Evolutionary conservation across 2,113 vertebrate genomes (phyloP).

Genomic region (Chionomys nivalis): DNA sequence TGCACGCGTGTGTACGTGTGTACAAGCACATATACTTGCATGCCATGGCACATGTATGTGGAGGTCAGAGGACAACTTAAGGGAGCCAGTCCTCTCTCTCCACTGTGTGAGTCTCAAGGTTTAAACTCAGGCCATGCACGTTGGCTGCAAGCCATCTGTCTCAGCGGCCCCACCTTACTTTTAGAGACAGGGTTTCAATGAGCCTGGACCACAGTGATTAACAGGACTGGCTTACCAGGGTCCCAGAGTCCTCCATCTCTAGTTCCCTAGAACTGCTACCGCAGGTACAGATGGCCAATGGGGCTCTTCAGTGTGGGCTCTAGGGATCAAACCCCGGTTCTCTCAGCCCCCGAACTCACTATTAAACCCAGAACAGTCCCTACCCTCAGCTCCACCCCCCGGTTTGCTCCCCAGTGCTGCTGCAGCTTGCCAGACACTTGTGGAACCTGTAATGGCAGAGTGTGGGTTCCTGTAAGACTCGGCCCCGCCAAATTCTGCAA

Average conservation of each 20-base stretch:
- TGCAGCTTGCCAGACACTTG: not conserved
- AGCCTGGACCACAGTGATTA: not conserved
- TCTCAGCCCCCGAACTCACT: not conserved
- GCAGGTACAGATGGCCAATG: not conserved
- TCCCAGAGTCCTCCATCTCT: not conserved
- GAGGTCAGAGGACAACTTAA: not conserved
- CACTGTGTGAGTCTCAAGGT: not conserved
- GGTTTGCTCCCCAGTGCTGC: not conserved
- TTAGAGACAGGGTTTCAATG: no score
- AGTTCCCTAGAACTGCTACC: not conserved
- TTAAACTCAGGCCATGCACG: no score
- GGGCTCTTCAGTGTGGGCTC: not conserved
- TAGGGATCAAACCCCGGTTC: not conserved
- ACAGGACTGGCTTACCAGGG: no score
- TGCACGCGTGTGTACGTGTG: no score
- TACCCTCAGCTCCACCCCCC: not conserved
- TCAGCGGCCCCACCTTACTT: not conserved
- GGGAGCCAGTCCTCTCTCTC: not conserved
- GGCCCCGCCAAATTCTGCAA: not conserved
- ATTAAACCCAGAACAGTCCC: not conserved
- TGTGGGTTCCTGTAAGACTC: not conserved
- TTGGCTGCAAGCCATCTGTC: no score
- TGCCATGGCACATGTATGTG: not conserved
- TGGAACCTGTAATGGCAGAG: not conserved
- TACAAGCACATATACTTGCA: not conserved